Evolutionary conservation across 1,140 invertebrate genomes (phyloP).

Genomic region (Panulirus ornatus): DNA sequence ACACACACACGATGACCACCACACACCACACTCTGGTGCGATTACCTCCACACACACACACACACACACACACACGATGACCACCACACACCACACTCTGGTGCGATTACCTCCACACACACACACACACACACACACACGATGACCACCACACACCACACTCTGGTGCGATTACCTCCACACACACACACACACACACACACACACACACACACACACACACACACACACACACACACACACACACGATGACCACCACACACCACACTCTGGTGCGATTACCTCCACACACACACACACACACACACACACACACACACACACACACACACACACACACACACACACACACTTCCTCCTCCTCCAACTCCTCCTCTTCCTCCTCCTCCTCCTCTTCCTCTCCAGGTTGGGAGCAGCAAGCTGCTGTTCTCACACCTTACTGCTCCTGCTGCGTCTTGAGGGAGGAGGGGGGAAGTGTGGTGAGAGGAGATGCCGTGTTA

Average conservation of each 20-base stretch:
- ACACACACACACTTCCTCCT: neutral
- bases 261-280: conserved; percentile 37
- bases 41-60: no score
- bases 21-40: no score
- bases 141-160: conserved; percentile 31
- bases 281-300: neutral
- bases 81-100: no score
- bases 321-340: conserved; percentile 3
- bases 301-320: neutral
- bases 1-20: neutral
- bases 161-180: conserved; percentile 39
- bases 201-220: neutral
- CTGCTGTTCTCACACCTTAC: no score
- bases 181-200: neutral
- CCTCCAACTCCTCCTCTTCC: neutral
- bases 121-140: neutral
- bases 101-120: no score
- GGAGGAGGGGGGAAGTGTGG: no score
- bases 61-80: no score
- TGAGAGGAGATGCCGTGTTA: no score
- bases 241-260: conserved; percentile 28
- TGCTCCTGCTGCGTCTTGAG: no score
- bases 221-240: neutral
- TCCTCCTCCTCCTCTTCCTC: neutral
- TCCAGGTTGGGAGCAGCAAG: no score